phyloP scores from a whole-genome alignment of 2,888 invertebrate genomes.

The Drosophila austrosaltans region DNA sequence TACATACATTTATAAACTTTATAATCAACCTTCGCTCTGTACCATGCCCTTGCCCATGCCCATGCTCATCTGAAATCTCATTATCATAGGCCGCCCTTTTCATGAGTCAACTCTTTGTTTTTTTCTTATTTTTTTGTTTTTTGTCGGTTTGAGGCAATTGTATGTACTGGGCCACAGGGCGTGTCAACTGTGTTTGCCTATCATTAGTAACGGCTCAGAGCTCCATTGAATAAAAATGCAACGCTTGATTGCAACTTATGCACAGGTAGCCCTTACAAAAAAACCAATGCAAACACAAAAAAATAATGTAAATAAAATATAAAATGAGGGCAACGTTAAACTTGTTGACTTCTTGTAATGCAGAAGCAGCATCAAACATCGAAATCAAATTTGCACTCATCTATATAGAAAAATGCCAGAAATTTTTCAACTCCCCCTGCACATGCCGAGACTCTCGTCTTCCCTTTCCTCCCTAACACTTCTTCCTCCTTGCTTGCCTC shows the following conservation, averaged over 20 bases:
- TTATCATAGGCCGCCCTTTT: constrained; percentile 36
- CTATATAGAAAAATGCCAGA: constrained; percentile 51
- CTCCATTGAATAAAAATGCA: constrained; percentile 40
- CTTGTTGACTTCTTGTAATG: constrained; percentile 49
- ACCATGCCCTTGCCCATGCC: neutral
- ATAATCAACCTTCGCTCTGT: neutral
- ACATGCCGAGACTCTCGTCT: neutral
- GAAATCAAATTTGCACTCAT: constrained; percentile 58
- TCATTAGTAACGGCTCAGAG: constrained; percentile 68
- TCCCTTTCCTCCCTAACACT: too few relatives aligned
- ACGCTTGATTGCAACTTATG: constrained; percentile 50
- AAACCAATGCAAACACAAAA: constrained; percentile 22
- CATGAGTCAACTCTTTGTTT: constrained; percentile 19
- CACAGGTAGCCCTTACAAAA: constrained; percentile 28
- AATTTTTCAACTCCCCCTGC: constrained; percentile 25
- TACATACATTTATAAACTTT: neutral
- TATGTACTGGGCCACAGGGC: constrained; percentile 30
- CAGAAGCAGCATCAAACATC: constrained; percentile 39
- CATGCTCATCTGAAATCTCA: constrained; percentile 26
- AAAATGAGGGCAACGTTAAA: constrained; percentile 47
- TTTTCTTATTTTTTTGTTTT: constrained; percentile 8
- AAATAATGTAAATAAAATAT: constrained; percentile 16
- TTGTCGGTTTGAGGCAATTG: constrained; percentile 23
- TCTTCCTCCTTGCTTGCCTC: neutral
- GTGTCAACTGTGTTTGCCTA: constrained; percentile 56